Conservation (phyloP, 1,140 invertebrate species). For the Tetragonula clypearis region DNA sequence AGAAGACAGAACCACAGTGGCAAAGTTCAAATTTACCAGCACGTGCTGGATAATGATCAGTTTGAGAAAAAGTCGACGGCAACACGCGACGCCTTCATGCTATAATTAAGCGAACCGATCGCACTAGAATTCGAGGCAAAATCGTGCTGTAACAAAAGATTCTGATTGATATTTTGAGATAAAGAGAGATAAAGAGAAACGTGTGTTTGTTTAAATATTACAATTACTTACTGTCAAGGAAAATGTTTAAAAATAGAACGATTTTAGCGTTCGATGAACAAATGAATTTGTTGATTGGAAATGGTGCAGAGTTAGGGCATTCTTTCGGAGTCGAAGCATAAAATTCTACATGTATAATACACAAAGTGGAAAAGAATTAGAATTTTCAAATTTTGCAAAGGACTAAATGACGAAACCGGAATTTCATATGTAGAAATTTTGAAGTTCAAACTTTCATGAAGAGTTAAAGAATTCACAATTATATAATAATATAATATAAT, state of each 20-base stretch:
- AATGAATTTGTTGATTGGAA: background rate
- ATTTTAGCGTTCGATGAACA: background rate
- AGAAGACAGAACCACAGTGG: background rate
- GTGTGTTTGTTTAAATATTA: background rate
- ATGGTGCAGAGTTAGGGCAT: too few relatives aligned
- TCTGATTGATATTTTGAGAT: background rate
- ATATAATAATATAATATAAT: too few relatives aligned
- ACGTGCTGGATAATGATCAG: constrained; percentile 21
- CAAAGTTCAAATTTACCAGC: constrained; percentile 29
- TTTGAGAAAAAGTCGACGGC: background rate
- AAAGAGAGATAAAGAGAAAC: background rate
- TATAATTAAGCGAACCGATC: background rate
- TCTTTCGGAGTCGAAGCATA: too few relatives aligned
- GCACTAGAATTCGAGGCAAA: background rate
- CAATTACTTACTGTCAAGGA: background rate
- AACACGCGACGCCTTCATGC: background rate
- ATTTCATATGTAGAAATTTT: too few relatives aligned
- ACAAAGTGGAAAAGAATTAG: too few relatives aligned
- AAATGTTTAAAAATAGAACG: background rate
- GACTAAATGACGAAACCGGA: too few relatives aligned
- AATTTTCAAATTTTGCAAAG: too few relatives aligned
- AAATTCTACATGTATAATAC: too few relatives aligned
- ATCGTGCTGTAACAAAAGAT: background rate
- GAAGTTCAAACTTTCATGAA: too few relatives aligned
- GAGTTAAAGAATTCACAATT: too few relatives aligned